phyloP scores from a whole-genome alignment of 30 jellyfish, hydroid and myxozoan species.

The Rhopilema esculentum region DNA sequence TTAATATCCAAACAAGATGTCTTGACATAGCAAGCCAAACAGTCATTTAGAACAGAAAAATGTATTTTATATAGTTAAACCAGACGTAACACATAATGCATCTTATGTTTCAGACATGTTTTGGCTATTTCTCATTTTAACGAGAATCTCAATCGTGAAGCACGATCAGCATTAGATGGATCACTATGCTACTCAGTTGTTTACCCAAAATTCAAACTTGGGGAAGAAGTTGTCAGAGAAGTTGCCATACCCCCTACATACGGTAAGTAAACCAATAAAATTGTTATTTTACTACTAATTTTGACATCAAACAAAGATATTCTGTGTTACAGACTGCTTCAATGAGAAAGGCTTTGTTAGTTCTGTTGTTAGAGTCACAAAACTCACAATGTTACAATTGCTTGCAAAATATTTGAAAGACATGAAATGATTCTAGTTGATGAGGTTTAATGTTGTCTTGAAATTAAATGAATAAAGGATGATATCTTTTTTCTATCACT shows the following conservation, averaged over 20 bases:
- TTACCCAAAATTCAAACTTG: constrained; percentile 21
- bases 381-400: background rate
- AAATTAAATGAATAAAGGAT: background rate
- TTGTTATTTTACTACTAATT: background rate
- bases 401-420: background rate
- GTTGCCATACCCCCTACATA: constrained; percentile 33
- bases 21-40: constrained; percentile 8
- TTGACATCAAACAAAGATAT: background rate
- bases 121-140: constrained; percentile 16
- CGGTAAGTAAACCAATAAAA: constrained; percentile 7
- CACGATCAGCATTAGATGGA: constrained; percentile 17
- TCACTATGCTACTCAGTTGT: constrained; percentile 13
- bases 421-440: background rate
- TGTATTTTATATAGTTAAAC: background rate
- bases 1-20: constrained; percentile 12
- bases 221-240: constrained; percentile 23
- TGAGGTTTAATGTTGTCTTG: background rate
- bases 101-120: constrained; percentile 19
- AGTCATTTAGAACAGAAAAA: background rate
- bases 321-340: background rate
- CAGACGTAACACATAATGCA: constrained; percentile 2
- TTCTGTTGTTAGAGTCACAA: background rate
- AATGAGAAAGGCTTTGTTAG: background rate
- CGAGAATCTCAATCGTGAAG: constrained; percentile 14
- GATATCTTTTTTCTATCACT: background rate